A percentile compares a stretch with the other conserved stretches of the same genome.
These are phyloP conservation scores for Dryomyza anilis DNA, from an alignment of 2,888 invertebrate genomes.

Conservation along the genomic window DNA sequence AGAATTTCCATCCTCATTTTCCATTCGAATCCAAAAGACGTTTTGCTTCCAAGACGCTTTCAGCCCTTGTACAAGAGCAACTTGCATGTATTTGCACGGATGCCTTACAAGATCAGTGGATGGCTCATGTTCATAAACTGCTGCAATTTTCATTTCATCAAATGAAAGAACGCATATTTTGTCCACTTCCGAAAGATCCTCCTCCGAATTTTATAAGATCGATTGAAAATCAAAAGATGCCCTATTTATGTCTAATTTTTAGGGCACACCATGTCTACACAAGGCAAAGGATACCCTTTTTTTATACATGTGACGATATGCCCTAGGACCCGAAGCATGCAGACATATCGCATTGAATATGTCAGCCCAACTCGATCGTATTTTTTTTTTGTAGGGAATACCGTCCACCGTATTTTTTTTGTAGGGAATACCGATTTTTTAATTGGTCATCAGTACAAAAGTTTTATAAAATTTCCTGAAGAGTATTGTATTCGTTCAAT, in stretches of 20 bases:
- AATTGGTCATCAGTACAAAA: too few species aligned
- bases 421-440: too few species aligned
- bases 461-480: too few species aligned
- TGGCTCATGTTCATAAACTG: constrained; percentile 19
- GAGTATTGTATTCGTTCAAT: too few species aligned
- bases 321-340: neutral
- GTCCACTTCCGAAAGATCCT: constrained; percentile 7
- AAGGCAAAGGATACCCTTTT: constrained; percentile 5
- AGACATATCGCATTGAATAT: neutral
- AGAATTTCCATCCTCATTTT: too few species aligned
- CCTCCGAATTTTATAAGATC: too few species aligned
- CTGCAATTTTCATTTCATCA: constrained; percentile 31
- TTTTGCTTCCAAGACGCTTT: constrained; percentile 31
- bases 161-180: constrained; percentile 33
- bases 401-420: too few species aligned
- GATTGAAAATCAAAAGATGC: too few species aligned
- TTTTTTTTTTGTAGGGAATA: too few species aligned
- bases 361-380: too few species aligned
- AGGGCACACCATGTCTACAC: neutral
- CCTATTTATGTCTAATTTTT: too few species aligned
- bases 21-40: constrained; percentile 25
- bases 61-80: constrained; percentile 28
- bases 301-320: neutral
- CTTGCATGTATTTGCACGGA: constrained; percentile 26
- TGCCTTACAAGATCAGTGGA: neutral